Conservation (phyloP, 2,113 vertebrate species). For the Ptilonorhynchus violaceus region DNA sequence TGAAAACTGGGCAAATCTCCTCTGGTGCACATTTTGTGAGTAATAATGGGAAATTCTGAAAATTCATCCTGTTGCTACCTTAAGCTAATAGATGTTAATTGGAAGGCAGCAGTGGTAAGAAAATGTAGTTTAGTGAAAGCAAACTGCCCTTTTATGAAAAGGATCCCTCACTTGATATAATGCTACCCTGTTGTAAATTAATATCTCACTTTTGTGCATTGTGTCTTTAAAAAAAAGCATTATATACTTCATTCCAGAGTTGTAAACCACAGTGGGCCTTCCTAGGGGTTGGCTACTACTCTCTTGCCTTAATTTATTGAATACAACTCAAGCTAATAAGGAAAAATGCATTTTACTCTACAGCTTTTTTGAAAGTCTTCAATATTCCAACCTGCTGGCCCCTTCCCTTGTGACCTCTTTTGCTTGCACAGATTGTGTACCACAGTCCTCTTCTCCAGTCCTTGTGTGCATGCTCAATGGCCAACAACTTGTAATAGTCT, state of each 20-base stretch:
- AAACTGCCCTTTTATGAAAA: not conserved
- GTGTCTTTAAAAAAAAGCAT: not conserved
- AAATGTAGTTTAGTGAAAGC: not conserved
- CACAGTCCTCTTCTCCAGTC: not conserved
- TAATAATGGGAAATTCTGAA: not conserved
- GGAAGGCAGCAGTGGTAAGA: not conserved
- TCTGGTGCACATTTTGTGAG: not conserved
- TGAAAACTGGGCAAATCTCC: not conserved
- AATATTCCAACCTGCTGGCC: not conserved
- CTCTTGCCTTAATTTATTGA: not conserved
- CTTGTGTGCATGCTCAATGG: accelerated
- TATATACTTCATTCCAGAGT: not conserved
- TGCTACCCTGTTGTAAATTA: not conserved
- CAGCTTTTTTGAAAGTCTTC: not conserved
- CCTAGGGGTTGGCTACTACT: not conserved
- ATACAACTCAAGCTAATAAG: not conserved
- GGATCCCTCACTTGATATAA: not conserved
- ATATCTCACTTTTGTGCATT: not conserved
- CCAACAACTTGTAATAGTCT: not conserved
- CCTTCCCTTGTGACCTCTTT: not conserved
- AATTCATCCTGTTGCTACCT: not conserved
- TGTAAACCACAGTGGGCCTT: not conserved
- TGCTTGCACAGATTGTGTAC: not conserved
- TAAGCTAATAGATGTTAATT: not conserved
- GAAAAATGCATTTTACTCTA: not conserved